Evolutionary conservation across 2,888 invertebrate genomes (phyloP).

Genomic region (Drosophila maculinotata): DNA sequence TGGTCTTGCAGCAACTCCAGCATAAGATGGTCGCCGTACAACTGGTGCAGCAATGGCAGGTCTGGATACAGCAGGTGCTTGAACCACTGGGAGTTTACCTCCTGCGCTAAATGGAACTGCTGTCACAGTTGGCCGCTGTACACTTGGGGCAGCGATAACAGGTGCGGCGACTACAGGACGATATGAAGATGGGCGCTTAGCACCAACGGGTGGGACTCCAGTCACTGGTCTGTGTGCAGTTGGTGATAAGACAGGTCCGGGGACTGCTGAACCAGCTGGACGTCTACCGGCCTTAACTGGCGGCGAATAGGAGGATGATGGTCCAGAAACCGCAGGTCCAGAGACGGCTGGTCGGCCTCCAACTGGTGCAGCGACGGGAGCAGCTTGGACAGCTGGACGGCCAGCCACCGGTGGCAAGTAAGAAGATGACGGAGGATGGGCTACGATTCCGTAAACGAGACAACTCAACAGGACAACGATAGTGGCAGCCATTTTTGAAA

Average conservation of each 20-base stretch:
- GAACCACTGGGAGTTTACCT: not conserved
- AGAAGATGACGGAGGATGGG: not conserved
- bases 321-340: not conserved
- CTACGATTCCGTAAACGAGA: constrained; percentile 13
- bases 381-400: not conserved
- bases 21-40: not conserved
- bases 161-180: not conserved
- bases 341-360: not conserved
- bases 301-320: not conserved
- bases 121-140: constrained; percentile 1
- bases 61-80: not conserved
- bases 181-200: not conserved
- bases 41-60: not conserved
- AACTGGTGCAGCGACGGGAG: not conserved
- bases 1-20: not conserved
- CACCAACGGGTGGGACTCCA: not conserved
- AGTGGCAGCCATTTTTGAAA: constrained; percentile 19
- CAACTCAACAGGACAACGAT: constrained; percentile 18
- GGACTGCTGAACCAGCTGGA: not conserved
- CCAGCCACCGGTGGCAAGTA: constrained; percentile 4
- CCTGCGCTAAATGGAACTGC: constrained; percentile 1
- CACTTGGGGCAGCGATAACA: constrained; percentile 1
- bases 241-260: not conserved
- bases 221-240: not conserved
- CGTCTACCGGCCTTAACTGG: not conserved